Evolutionary conservation across 2,888 invertebrate species (phyloP).

Genomic region (Metellina segmentata): DNA sequence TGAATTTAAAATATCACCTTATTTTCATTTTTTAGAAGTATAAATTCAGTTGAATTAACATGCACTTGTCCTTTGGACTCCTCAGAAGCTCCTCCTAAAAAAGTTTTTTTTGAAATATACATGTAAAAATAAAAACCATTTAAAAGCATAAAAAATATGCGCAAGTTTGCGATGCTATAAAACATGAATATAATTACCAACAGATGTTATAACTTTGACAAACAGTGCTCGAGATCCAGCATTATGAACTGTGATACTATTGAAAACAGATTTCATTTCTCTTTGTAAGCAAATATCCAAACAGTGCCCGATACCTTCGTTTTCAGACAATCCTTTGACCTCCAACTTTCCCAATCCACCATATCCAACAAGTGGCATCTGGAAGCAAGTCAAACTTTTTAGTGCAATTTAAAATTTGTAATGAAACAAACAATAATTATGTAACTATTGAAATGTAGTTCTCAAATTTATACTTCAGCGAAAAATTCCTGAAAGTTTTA

Average conservation of each 20-base stretch:
- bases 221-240: constrained; percentile 43
- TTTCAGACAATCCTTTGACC: constrained; percentile 38
- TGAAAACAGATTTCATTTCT: constrained; percentile 10
- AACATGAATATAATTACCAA: constrained; percentile 18
- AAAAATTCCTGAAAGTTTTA: not conserved
- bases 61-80: not conserved
- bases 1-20: constrained; percentile 36
- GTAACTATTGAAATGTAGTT: too few species aligned
- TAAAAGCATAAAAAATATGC: not conserved
- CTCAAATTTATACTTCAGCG: too few species aligned
- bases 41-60: constrained; percentile 57
- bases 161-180: too few species aligned
- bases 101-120: not conserved
- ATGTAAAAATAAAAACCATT: not conserved
- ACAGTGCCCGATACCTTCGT: constrained; percentile 55
- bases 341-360: constrained; percentile 61
- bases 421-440: not conserved
- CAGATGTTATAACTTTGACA: constrained; percentile 44
- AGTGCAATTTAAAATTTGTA: not conserved
- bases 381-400: not conserved
- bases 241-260: constrained; percentile 50
- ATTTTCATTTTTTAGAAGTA: constrained; percentile 59
- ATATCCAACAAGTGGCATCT: constrained; percentile 69
- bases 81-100: not conserved
- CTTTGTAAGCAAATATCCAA: constrained; percentile 49